Base-by-base conservation (phyloP, 2,797 vertebrate species). In the Lophotriccus pileatus region DNA sequence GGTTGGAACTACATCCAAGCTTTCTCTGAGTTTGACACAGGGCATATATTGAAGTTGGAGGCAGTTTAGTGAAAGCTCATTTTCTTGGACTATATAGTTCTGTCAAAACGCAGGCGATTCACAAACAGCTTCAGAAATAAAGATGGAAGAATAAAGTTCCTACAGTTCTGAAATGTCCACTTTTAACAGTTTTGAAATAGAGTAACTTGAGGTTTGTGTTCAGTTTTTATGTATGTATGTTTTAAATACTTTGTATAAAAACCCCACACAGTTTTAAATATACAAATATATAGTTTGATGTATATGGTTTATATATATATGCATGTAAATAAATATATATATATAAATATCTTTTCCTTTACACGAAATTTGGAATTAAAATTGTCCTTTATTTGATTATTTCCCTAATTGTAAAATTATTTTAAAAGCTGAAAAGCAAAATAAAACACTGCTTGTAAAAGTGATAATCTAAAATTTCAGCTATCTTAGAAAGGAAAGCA, bases 21-120 rank as follows among this genome's bases (percentile, higher is more conserved):
- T 86, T 86, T 68, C 63, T 83, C 69, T 4, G 19, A 36, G 62
- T 84, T 49, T 84, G 87, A 94, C 90, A 84, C 22, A 72, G 84
- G 87, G 75, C 76, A 68, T 41, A 83, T 83, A 95, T 85, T 95
- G 94, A 92, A 87, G 69, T 59, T 93, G 80, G 76, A 93, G 77
- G 74, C 69, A 81, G 90, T 86, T 91, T 73, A 90, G 67, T 81
- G 90, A 93, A 94, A 94, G 62, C 55, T 94, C 69, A 90, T 94
- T 95, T 94, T 94, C 79, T 83, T 82, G 90, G 77, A 49, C 83
- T 90, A 46, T 30, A 76, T 30, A 50, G 63, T 58, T 91, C 87
- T 84, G 55, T 82, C 69, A 91, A 93, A 94, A 91, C 47, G 43
- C 59, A 90, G 58, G 62, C 0, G 0, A 73, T 84, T 86, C 69